Evolutionary conservation across 2,113 vertebrate species (phyloP).

Genomic region (Megaptera novaeangliae): DNA sequence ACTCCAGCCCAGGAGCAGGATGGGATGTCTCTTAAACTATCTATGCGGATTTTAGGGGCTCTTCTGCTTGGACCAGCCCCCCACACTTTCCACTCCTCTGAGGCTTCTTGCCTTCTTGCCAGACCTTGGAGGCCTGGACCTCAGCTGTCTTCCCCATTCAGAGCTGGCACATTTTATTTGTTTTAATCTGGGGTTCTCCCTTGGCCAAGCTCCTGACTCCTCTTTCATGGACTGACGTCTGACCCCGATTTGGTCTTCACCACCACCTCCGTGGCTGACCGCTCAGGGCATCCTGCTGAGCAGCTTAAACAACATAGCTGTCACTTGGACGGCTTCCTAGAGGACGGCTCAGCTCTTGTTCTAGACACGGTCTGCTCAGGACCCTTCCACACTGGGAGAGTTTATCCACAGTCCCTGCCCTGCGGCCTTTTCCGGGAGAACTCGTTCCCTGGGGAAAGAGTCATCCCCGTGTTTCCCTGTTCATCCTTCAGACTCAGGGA

Average conservation of each 20-base stretch:
- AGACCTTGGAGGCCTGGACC: background rate
- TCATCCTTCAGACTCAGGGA: background rate
- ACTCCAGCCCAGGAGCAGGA: background rate
- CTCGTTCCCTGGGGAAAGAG: too few species aligned
- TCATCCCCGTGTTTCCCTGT: background rate
- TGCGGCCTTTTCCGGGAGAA: background rate
- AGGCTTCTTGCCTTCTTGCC: background rate
- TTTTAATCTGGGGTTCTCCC: background rate
- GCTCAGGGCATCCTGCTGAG: too few species aligned
- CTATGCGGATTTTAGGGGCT: background rate
- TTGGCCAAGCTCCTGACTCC: background rate
- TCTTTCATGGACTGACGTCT: background rate
- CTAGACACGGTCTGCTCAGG: background rate
- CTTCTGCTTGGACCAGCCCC: background rate
- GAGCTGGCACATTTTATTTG: background rate
- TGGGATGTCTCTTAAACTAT: background rate
- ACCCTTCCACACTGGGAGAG: background rate
- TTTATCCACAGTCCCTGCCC: background rate
- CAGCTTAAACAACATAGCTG: background rate
- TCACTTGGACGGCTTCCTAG: background rate
- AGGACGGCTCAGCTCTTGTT: background rate
- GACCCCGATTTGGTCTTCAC: background rate
- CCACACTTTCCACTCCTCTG: background rate
- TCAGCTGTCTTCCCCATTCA: background rate
- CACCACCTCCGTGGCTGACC: background rate